Base-by-base conservation (phyloP, 2,113 vertebrate genomes). In the Myotis davidii region DNA sequence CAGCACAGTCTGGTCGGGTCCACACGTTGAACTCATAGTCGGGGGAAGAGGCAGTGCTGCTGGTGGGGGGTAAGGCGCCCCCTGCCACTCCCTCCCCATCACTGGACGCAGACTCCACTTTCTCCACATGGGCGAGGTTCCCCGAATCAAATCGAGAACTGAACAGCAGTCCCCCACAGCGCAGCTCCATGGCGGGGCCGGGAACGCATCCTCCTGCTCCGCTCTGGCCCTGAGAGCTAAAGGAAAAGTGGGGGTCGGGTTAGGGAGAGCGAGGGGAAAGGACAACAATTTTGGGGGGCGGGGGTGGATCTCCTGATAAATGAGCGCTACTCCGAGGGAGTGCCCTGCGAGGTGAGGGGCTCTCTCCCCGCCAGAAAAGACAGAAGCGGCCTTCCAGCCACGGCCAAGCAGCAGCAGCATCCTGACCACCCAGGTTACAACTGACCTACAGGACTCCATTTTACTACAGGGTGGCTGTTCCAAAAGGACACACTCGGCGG, bases 21-120 rank as follows among this genome's bases (percentile, higher is more conserved):
- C 99, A 99, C 64, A 99, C 98, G 0, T 99, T 99, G 97, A 99
- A 99, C 97, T 99, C 99, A 6, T 99, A 99, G 98, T 99, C 99
- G 3, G 99, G 98, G 23, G 81, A 82, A 59, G 95, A 88, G 52
- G 89, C 64, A 16, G 76, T 25, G 50, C 83, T 67, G 72, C 94
- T 27, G 32, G 87, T 78, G 21, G 95, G 86, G 78, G 91, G 95
- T 8, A 90, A 64, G 1, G 82, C 79, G 42, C 84, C 98, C 17
- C 77, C 9, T 56, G 17, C 88, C 32, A 50, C 91, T 29, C 95
- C 97, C 87, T 98, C 97, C 64, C 94, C 97, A 13, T 98, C 98
- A 67, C 64, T 93, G 87, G 94, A 65, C 93, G 81, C 86, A 70
- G 97, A 82, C 11, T 98, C 98, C 94, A 99, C 99, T 94, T 99